Evolutionary conservation across 2,113 vertebrate species (phyloP), one percentile per base, ranked within the genome.

Genomic region (Struthidea cinerea): DNA sequence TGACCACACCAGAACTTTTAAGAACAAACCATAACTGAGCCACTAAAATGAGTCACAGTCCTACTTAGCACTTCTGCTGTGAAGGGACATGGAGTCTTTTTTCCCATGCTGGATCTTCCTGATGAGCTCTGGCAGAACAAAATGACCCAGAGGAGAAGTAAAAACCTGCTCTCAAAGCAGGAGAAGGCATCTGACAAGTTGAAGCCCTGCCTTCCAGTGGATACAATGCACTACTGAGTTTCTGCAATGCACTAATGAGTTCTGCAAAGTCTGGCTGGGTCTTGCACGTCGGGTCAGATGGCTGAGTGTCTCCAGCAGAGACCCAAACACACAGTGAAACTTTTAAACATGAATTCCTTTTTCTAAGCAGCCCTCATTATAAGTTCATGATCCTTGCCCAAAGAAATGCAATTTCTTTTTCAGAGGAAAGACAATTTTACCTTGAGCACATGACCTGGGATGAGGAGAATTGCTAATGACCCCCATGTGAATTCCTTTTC

Each of bases 351-450:
- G 1, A 64, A 27, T 56, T 85, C 1, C 1, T 42, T 69, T 85
- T n/a, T 28, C 16, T 69, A 78, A 46, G 28, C 19, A 73, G 16
- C 16, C 16, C 14, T 87, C 32, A 27, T 10, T 21, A 7, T 24
- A 50, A 46, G 7, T 47, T 82, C 60, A 56, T 0, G 0, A 65
- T 65, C 37, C 37, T 89, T 1, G 0, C 21, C 9, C 27, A 82
- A 84, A 59, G 10, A 84, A 80, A 46, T 23, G 16, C 33, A n/a
- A 11, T 27, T 52, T 69, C 27, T 78, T 70, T 53, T 53, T 46
- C 24, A 74, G 15, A 85, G 61, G 28, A 80, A 57, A 67, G 39
- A 56, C 8, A 74, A 16, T 70, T 91, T 85, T 61, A 39, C 13
- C 23, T 82, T 56, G 33, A 52, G 23, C 13, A 60, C 6, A 30